A percentile compares a stretch with the other conserved stretches of the same genome.
phyloP scores from a whole-genome alignment of 2,888 invertebrate species.

The Amphimallon solstitiale region DNA sequence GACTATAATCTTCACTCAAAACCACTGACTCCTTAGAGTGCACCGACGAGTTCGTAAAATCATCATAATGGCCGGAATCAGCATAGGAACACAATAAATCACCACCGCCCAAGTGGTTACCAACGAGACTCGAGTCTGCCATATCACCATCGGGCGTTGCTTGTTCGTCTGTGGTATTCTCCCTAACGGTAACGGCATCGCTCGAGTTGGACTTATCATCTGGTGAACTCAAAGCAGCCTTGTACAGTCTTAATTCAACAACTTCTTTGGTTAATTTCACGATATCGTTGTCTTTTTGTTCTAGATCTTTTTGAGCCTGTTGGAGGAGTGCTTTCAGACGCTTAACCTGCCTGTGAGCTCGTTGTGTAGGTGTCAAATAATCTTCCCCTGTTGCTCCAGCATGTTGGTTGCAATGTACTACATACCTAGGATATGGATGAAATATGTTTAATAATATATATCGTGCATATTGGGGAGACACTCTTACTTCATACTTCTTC shows the following conservation, averaged over 20 bases:
- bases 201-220: constrained; percentile 81
- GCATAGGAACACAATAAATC: constrained; percentile 83
- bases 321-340: constrained; percentile 77
- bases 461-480: too few species aligned
- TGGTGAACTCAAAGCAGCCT: constrained; percentile 81
- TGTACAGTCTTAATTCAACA: constrained; percentile 82
- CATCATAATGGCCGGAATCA: constrained; percentile 89
- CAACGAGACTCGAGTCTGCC: constrained; percentile 44
- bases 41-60: constrained; percentile 78
- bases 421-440: constrained; percentile 70
- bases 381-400: constrained; percentile 81
- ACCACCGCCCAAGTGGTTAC: constrained; percentile 43
- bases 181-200: constrained; percentile 70
- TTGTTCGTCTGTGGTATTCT: constrained; percentile 71
- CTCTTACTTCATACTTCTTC: constrained; percentile 62
- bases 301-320: constrained; percentile 80
- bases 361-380: constrained; percentile 88
- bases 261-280: constrained; percentile 72
- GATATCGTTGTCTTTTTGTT: constrained; percentile 85
- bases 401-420: constrained; percentile 86
- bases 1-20: constrained; percentile 52
- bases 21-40: constrained; percentile 80
- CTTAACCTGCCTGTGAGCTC: constrained; percentile 83
- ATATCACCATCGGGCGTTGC: constrained; percentile 53
- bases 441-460: too few species aligned